These are phyloP conservation scores for Eospalax fontanierii DNA, from an alignment of 2,797 vertebrate species.

Conservation along the genomic window DNA sequence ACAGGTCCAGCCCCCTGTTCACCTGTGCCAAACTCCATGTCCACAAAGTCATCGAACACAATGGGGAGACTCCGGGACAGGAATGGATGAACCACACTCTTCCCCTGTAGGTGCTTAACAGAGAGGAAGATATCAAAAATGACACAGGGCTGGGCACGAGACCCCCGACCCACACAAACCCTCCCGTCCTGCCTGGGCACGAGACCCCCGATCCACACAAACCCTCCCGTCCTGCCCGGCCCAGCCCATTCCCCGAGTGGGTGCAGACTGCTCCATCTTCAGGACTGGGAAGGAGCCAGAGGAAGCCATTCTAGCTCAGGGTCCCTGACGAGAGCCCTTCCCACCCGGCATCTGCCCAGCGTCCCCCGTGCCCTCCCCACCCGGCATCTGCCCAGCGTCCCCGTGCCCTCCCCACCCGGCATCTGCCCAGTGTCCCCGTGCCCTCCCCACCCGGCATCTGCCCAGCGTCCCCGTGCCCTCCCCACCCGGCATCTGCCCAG, in stretches of 20 bases:
- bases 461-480: slow-evolving; percentile 96
- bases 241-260: not conserved
- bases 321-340: too few species aligned
- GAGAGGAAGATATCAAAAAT: rapidly evolving
- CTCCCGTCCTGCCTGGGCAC: too few species aligned
- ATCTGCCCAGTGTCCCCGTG: not conserved
- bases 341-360: too few species aligned
- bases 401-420: rapidly evolving
- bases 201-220: not conserved
- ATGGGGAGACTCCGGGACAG: slow-evolving; percentile 93
- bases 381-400: too few species aligned
- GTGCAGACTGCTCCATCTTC: not conserved
- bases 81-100: slow-evolving; percentile 93
- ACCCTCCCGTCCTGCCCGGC: not conserved
- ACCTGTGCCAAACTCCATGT: slow-evolving; percentile 96
- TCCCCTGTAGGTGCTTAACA: slow-evolving; percentile 93
- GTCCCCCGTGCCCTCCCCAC: not conserved
- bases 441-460: slow-evolving; percentile 92
- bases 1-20: not conserved
- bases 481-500: too few species aligned
- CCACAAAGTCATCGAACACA: slow-evolving; percentile 95
- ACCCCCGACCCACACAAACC: not conserved
- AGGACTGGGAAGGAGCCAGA: not conserved
- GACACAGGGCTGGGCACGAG: rapidly evolving
- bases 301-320: not conserved